Evolutionary conservation across 2,113 vertebrate genomes (phyloP).

Genomic region (Globicephala melas): DNA sequence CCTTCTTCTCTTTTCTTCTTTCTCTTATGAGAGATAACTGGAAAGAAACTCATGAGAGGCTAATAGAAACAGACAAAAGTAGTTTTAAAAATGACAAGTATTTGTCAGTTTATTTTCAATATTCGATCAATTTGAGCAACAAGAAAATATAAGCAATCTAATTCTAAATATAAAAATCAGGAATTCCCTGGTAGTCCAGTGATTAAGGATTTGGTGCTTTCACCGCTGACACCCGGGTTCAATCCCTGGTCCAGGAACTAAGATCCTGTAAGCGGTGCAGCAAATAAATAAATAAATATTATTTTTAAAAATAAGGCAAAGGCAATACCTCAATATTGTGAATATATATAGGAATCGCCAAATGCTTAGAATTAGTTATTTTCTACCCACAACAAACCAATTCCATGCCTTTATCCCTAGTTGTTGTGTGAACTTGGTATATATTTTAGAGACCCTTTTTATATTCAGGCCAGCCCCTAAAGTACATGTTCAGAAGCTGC

Average conservation of each 20-base stretch:
- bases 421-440: not conserved
- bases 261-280: not conserved
- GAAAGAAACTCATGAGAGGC: not conserved
- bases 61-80: not conserved
- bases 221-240: not conserved
- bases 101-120: not conserved
- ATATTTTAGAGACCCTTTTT: not conserved
- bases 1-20: not conserved
- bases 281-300: not conserved
- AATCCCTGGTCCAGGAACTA: not conserved
- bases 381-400: not conserved
- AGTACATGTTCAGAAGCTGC: not conserved
- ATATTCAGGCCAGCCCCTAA: not conserved
- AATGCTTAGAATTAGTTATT: not conserved
- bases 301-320: not conserved
- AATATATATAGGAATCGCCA: not conserved
- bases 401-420: not conserved
- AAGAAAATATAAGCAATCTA: constrained; percentile 11
- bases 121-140: not conserved
- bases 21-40: not conserved
- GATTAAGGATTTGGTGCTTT: not conserved
- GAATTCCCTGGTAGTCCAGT: not conserved
- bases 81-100: not conserved
- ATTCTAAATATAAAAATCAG: not conserved
- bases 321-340: not conserved